Base-by-base conservation (phyloP, 2,797 vertebrate species). In the Smutsia temminckii region DNA sequence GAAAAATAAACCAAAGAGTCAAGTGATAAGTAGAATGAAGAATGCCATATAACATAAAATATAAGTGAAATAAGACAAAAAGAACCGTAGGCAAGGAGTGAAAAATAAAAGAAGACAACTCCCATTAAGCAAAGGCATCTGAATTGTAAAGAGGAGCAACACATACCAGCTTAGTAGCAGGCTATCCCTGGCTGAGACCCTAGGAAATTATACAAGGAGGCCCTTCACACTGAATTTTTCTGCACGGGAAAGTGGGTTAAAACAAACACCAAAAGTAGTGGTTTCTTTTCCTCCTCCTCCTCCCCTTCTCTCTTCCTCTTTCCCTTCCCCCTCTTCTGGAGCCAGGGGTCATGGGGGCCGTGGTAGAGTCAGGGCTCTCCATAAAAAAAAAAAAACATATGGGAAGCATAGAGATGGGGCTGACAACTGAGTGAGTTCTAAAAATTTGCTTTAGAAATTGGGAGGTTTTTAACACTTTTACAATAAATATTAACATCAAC, bases 1-100 rank as follows among this genome's bases (percentile, higher is more conserved):
- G 59, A 92, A 94, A 93, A 88, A 91, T 57, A 77, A 91, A 51
- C n/a, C 79, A 78, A 87, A 69, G 68, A 85, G 64, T 64, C 74
- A 85, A 25, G 37, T 75, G 25, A 46, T 71, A 95, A 66, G 21
- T 40, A 27, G 40, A 89, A 66, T 53, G 40, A 85, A 72, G 85
- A 92, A 89, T 91, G 93, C 87, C 29, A 77, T 37, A 46, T 8
- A 91, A 66, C 63, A 89, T 23, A 93, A 95, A 80, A 84, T 68
- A 84, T 79, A 86, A 92, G 23, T 85, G 8, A 95, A 93, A 25
- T 74, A 68, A 77, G 53, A 53, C 34, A 55, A 40, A 81, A 96
- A 68, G n/a, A 94, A 80, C 69, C 16, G 3, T 29, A 95, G 8
- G 51, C 51, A 84, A 91, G 59, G 55, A 81, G 86, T 53, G 37